Evolutionary conservation across 2,888 invertebrate genomes (phyloP).

Genomic region (Taphrorychus bicolor): DNA sequence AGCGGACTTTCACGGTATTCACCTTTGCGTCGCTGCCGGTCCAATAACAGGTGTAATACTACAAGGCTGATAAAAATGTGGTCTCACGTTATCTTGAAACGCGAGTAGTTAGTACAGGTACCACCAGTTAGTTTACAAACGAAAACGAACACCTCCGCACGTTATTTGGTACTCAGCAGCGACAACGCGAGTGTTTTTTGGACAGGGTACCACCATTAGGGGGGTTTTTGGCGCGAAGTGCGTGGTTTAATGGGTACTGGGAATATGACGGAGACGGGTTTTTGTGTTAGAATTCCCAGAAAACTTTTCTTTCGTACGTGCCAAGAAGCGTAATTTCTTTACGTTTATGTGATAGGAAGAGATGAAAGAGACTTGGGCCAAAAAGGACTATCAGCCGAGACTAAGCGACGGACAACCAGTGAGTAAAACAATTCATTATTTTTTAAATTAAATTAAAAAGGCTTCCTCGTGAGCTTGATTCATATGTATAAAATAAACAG

Average conservation of each 20-base stretch:
- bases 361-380: slow-evolving; percentile 13
- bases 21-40: neutral
- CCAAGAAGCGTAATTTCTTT: too few relatives aligned
- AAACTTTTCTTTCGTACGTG: too few relatives aligned
- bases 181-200: too few relatives aligned
- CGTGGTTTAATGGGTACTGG: neutral
- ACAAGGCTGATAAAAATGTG: slow-evolving; percentile 13
- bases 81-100: slow-evolving; percentile 16
- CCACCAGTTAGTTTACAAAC: neutral
- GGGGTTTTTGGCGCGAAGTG: neutral
- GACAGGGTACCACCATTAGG: too few relatives aligned
- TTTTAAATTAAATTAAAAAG: too few relatives aligned
- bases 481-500: too few relatives aligned
- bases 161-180: too few relatives aligned
- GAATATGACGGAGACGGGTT: neutral
- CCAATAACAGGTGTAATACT: slow-evolving; percentile 12
- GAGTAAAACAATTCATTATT: neutral
- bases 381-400: neutral
- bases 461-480: too few relatives aligned
- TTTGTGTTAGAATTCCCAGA: neutral
- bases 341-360: too few relatives aligned
- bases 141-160: too few relatives aligned
- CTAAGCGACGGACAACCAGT: slow-evolving; percentile 15
- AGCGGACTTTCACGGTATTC: slow-evolving; percentile 13
- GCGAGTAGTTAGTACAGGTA: slow-evolving; percentile 4